phyloP scores from a whole-genome alignment of 2,113 vertebrate species.

The Rhodinocichla rosea region DNA sequence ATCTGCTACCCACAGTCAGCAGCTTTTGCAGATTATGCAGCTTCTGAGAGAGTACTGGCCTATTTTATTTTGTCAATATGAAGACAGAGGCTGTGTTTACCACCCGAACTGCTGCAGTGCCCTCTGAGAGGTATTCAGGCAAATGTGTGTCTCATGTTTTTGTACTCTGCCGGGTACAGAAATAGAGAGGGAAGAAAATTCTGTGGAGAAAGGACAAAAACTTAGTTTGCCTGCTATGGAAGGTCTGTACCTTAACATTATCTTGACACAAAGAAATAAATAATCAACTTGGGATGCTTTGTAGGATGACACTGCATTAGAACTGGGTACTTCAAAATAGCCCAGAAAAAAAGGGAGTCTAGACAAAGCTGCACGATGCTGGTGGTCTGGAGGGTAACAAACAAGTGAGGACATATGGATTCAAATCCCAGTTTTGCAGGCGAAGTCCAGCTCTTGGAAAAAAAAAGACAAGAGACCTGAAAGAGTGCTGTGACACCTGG shows the following conservation, averaged over 20 bases:
- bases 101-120: not conserved
- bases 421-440: not conserved
- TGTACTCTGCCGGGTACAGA: not conserved
- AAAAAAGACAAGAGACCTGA: not conserved
- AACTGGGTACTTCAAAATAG: not conserved
- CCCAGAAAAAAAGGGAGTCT: not conserved
- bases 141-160: not conserved
- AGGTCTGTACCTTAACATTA: not conserved
- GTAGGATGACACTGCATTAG: not conserved
- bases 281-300: not conserved
- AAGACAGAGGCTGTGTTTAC: slow-evolving; percentile 10
- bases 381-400: not conserved
- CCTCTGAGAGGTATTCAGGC: not conserved
- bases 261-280: not conserved
- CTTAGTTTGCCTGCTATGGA: not conserved
- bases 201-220: not conserved
- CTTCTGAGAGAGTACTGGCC: not conserved
- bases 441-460: not conserved
- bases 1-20: not conserved
- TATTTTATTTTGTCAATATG: slow-evolving; percentile 18
- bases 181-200: not conserved
- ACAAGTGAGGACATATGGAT: not conserved
- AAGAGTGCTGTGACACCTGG: not conserved
- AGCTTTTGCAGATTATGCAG: not conserved
- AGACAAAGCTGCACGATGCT: not conserved